Evolutionary conservation across 2,888 invertebrate species (phyloP).

Genomic region (Drosophila lacicola): DNA sequence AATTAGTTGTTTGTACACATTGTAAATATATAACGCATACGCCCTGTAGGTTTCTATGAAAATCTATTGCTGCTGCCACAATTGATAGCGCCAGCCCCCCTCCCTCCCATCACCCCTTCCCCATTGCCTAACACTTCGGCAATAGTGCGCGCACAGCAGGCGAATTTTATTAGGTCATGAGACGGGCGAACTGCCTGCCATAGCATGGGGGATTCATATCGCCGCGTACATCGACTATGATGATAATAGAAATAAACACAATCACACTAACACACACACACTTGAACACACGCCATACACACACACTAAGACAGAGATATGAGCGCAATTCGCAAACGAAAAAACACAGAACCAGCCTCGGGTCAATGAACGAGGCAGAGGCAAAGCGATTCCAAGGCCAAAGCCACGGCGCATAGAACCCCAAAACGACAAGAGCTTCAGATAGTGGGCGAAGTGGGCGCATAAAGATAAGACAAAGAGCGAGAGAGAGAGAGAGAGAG

Average conservation of each 20-base stretch:
- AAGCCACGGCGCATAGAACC: slow-evolving; percentile 73
- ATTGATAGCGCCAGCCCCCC: slow-evolving; percentile 38
- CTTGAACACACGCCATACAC: slow-evolving; percentile 10
- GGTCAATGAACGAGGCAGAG: slow-evolving; percentile 76
- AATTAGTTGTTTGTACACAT: slow-evolving; percentile 20
- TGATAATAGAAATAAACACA: slow-evolving; percentile 76
- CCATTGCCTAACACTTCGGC: background rate
- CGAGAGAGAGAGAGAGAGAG: background rate
- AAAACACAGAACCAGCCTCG: slow-evolving; percentile 49
- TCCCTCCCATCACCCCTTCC: background rate
- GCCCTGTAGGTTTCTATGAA: slow-evolving; percentile 10
- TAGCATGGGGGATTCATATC: slow-evolving; percentile 68
- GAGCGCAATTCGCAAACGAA: slow-evolving; percentile 50
- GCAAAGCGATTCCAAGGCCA: slow-evolving; percentile 82
- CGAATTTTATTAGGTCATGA: slow-evolving; percentile 75
- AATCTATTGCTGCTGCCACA: slow-evolving; percentile 39
- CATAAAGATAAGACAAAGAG: background rate
- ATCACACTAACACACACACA: slow-evolving; percentile 27
- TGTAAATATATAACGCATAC: slow-evolving; percentile 9
- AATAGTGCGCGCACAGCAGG: slow-evolving; percentile 29
- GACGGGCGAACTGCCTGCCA: slow-evolving; percentile 35
- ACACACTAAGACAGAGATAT: slow-evolving; percentile 34
- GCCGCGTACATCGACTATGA: slow-evolving; percentile 65
- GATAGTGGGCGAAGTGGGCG: slow-evolving; percentile 3
- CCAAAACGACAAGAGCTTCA: slow-evolving; percentile 38